These are phyloP conservation scores for Ceratina australensis DNA, from an alignment of 1,140 invertebrate species.

Conservation along the genomic window DNA sequence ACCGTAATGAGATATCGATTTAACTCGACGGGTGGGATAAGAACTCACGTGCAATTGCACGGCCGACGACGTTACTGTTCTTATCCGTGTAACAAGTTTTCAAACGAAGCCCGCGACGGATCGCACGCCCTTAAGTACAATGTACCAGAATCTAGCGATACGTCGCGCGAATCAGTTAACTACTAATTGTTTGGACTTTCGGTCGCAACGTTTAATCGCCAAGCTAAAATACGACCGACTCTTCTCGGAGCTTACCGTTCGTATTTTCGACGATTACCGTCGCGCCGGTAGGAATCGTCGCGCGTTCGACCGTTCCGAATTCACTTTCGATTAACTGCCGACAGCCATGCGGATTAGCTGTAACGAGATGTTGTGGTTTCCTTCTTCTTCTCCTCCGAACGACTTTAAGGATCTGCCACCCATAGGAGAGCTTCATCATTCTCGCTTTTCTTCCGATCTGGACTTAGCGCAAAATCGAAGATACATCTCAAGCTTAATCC, in stretches of 20 bases:
- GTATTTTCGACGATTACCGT: conserved; percentile 8
- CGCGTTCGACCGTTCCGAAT: not conserved
- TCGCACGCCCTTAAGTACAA: not conserved
- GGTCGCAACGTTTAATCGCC: conserved; percentile 27
- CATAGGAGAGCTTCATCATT: no score
- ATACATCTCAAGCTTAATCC: no score
- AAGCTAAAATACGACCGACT: conserved; percentile 43
- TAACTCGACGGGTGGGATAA: not conserved
- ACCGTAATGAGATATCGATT: not conserved
- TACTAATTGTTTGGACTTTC: conserved; percentile 53
- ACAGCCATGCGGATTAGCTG: no score
- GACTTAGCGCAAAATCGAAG: no score
- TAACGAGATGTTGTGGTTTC: no score
- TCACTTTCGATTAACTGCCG: not conserved
- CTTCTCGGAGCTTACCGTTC: not conserved
- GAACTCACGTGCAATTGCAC: not conserved
- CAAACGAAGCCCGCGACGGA: not conserved
- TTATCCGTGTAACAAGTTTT: not conserved
- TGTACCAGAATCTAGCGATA: no score
- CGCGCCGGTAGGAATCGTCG: not conserved
- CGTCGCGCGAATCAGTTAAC: conserved; percentile 33
- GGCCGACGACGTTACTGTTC: not conserved
- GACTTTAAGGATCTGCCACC: no score
- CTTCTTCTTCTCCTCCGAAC: no score
- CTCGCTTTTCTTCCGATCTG: no score